phyloP scores from a whole-genome alignment of 2,888 invertebrate genomes.

The Noctua comes region DNA sequence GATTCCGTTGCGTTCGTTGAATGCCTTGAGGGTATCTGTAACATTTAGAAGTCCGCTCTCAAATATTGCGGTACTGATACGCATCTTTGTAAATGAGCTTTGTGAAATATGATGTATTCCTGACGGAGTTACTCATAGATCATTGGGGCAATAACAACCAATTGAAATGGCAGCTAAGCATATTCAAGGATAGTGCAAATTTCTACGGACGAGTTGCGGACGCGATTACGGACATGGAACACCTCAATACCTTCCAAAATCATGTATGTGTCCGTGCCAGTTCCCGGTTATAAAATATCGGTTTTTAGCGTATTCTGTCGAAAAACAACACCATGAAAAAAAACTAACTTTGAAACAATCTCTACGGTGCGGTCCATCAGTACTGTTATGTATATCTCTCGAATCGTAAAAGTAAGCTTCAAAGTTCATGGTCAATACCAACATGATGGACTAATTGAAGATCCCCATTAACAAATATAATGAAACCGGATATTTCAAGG shows the following conservation, averaged over 20 bases:
- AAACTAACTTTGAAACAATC: background rate
- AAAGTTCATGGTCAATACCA: slow-evolving; percentile 20
- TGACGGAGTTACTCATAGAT: background rate
- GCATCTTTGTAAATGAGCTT: slow-evolving; percentile 19
- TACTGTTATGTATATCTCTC: background rate
- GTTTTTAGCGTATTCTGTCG: too few relatives aligned
- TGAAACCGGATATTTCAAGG: slow-evolving; percentile 13
- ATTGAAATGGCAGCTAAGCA: slow-evolving; percentile 3
- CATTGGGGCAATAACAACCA: background rate
- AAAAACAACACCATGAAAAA: background rate
- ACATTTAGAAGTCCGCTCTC: slow-evolving; percentile 20
- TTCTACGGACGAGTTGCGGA: background rate
- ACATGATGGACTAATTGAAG: slow-evolving; percentile 9
- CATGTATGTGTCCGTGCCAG: background rate
- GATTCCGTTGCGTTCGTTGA: background rate
- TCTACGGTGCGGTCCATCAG: background rate
- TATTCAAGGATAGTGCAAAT: background rate
- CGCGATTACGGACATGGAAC: background rate
- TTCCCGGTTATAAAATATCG: background rate
- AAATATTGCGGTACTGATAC: slow-evolving; percentile 10
- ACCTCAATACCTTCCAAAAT: background rate
- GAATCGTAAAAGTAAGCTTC: slow-evolving; percentile 18
- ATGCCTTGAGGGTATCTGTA: slow-evolving; percentile 19
- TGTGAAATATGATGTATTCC: background rate
- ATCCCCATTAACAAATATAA: background rate